Evolutionary conservation across 2,113 vertebrate species (phyloP), one percentile per base, ranked within the genome.

Genomic region (Phycodurus eques): DNA sequence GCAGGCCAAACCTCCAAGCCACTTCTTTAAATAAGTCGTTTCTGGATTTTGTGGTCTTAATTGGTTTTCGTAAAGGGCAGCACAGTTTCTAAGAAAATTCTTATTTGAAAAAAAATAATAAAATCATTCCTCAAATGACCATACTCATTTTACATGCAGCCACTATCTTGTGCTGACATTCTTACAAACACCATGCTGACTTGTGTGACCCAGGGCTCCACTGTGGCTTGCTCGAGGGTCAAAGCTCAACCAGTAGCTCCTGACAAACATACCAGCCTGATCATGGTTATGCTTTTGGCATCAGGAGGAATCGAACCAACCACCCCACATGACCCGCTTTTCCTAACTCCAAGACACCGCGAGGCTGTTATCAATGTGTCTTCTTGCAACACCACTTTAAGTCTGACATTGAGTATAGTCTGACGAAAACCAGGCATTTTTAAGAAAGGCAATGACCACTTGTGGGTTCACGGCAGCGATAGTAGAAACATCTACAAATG

Each of bases 101-200:
- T 39, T 39, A 39, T 39, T 39, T 6, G 0, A 1, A 39, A 6
- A 39, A 39, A 39, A 39, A 1, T 1, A 39, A 39, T 5, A 39
- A 5, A 39, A 39, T 53, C 4, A 53, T 53, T 53, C 17, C 49
- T 39, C 35, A 39, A 39, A 19, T 5, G 3, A 17, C 4, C 49
- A 47, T 1, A 31, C 27, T 2, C 3, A n/a, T 56, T 85, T 86
- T 73, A 80, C 78, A 80, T 74, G 72, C 9, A 42, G 51, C 72
- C 77, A 80, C 51, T 59, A 43, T 73, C 72, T 73, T 70, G 63
- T 49, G 8, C 56, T 70, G 75, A 83, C 62, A 74, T 79, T 81
- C 51, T 68, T 61, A 77, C 53, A 80, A 81, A 78, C 75, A 67
- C 74, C 22, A 13, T n/a, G 27, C 11, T 27, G 54, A n/a, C 43